phyloP scores from a whole-genome alignment of 2,113 vertebrate genomes.

The Polypterus bichir region DNA sequence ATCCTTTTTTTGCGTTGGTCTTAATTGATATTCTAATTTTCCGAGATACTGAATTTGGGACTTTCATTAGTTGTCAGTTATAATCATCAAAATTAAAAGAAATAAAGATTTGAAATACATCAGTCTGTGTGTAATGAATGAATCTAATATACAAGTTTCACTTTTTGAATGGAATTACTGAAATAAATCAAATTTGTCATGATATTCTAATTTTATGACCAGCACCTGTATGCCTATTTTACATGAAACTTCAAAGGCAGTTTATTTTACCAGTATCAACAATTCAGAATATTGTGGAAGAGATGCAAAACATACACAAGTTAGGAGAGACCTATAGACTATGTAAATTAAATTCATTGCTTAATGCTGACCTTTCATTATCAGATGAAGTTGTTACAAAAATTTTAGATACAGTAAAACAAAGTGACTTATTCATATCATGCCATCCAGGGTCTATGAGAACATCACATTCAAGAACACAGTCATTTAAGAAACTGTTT shows the following conservation, averaged over 20 bases:
- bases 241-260: constrained; percentile 26
- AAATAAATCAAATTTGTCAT: too few relatives aligned
- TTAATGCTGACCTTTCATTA: constrained; percentile 19
- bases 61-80: too few relatives aligned
- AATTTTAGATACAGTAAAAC: constrained; percentile 18
- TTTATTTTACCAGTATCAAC: constrained; percentile 25
- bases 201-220: too few relatives aligned
- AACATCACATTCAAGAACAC: constrained; percentile 16
- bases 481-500: too few relatives aligned
- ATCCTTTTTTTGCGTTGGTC: too few relatives aligned
- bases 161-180: too few relatives aligned
- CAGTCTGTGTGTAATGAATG: too few relatives aligned
- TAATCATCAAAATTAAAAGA: too few relatives aligned
- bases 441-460: constrained; percentile 17
- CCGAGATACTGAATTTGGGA: too few relatives aligned
- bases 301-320: constrained; percentile 26
- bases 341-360: constrained; percentile 18
- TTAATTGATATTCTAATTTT: too few relatives aligned
- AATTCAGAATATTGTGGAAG: constrained; percentile 26
- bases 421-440: constrained; percentile 20
- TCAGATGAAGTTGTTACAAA: constrained; percentile 20
- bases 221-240: constrained; percentile 25
- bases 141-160: too few relatives aligned
- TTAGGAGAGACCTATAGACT: constrained; percentile 22
- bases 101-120: too few relatives aligned